Base-by-base conservation (phyloP, 2,888 invertebrate genomes). In the Cryptops parisi region DNA sequence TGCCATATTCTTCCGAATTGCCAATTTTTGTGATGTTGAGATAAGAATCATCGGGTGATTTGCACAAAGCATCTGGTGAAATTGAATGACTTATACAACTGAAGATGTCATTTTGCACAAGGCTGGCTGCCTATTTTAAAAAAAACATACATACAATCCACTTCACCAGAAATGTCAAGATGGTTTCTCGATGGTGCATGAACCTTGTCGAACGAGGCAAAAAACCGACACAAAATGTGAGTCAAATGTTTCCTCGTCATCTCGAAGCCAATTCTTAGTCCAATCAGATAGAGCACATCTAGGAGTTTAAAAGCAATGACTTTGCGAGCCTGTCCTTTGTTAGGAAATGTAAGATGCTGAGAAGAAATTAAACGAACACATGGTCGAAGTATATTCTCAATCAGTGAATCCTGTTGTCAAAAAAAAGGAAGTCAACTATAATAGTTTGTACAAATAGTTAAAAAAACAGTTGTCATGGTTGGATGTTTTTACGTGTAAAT, bases 351-450 rank as follows among this genome's bases (percentile, higher is more conserved):
- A 58, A 83, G 77, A 55, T 82, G 78, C 0, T 80, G 78, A 0
- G 91, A 86, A 2, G 87, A 83, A 2, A 90, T 72, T 38, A 94
- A 72, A 1, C 84, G 77, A 1, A 93, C 76, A 0, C 83, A 78
- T 15, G 93, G 93, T 64, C 85, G 78, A 1, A 97, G 69, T 46
- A 94, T 84, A 22, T 81, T 79, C 63, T 82, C 82, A 21, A 94
- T 74, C 55, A 96, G 78, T 1, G 80, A 81, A 64, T 94, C 93
- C 85, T 93, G 71, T 33, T 73, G 68, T 52, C 47, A 33, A 38
- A 52, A 47, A 52, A 52, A 56, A 56, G 39, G 23, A 51, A 45
- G 23, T 47, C 5, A 9, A 4, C 9, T 22, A 19, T 24, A n/a
- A 24, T 15, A 44, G 38, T 15, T 38, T 38, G 12, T 38, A 15